Conservation (phyloP, 2,797 vertebrate genomes). For the Calcarius lapponicus region DNA sequence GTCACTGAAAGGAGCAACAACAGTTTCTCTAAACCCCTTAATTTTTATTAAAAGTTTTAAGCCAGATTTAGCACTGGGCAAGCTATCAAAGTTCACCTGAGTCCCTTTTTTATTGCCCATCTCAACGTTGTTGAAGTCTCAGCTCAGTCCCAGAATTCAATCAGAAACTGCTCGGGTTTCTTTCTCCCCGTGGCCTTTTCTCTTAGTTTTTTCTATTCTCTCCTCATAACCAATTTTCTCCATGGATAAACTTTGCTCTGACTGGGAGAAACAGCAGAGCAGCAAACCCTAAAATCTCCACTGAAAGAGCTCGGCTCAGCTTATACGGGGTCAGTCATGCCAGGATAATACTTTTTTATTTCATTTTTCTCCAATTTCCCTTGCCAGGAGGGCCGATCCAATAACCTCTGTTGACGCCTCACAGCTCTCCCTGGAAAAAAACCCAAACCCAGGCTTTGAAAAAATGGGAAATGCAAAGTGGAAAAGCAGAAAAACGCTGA, state of each 20-base stretch:
- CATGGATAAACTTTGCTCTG: conserved; percentile 15
- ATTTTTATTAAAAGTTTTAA: background rate
- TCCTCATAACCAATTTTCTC: conserved; percentile 52
- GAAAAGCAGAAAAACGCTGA: background rate
- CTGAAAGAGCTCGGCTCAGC: background rate
- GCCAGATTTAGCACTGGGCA: background rate
- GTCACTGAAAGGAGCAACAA: background rate
- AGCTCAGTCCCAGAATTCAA: background rate
- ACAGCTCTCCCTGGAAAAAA: background rate
- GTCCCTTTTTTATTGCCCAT: background rate
- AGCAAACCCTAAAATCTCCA: background rate
- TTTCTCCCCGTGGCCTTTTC: background rate
- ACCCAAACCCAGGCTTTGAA: background rate
- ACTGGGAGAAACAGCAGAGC: background rate
- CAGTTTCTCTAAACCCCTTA: background rate
- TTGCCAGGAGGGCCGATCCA: background rate
- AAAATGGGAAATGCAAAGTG: background rate
- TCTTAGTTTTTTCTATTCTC: background rate
- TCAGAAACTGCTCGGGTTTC: background rate
- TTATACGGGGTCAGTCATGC: background rate
- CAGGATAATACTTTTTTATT: background rate
- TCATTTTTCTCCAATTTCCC: background rate
- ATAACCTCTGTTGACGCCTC: background rate
- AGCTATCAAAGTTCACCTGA: background rate
- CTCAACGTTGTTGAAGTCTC: background rate